A percentile compares a stretch with the other conserved stretches of the same genome.
phyloP scores from a whole-genome alignment of 2,888 invertebrate species.

The Nephrotoma appendiculata region DNA sequence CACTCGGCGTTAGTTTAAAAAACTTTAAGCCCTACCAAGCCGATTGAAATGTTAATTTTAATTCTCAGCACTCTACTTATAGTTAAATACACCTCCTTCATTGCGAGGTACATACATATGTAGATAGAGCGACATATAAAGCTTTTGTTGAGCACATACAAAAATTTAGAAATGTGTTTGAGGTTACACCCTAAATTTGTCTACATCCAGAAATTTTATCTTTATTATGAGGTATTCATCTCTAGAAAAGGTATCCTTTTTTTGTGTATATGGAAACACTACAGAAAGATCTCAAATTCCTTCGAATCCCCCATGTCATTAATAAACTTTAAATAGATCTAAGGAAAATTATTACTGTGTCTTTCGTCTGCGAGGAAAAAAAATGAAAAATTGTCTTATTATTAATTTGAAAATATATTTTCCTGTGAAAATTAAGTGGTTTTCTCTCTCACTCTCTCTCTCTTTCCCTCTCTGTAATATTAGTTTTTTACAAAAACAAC shows the following conservation, averaged over 20 bases:
- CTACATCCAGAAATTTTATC: neutral
- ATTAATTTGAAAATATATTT: neutral
- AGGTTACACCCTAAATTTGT: neutral
- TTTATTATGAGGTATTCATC: neutral
- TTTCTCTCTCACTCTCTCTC: too few species aligned
- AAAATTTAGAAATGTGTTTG: neutral
- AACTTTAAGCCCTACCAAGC: neutral
- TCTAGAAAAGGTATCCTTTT: neutral
- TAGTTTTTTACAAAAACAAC: neutral
- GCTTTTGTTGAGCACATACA: neutral
- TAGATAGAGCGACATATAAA: neutral
- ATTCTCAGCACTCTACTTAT: neutral
- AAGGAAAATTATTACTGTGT: neutral
- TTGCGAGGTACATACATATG: neutral
- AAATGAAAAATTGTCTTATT: neutral
- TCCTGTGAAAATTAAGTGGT: too few species aligned
- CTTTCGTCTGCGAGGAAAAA: neutral
- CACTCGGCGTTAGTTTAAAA: neutral
- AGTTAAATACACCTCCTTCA: neutral
- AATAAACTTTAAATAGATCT: neutral
- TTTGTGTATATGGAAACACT: neutral
- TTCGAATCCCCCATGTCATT: neutral
- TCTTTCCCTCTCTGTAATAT: too few species aligned
- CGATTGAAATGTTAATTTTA: neutral
- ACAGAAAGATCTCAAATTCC: neutral